Evolutionary conservation across 2,797 vertebrate species (phyloP).

Genomic region (Salarias fasciatus): DNA sequence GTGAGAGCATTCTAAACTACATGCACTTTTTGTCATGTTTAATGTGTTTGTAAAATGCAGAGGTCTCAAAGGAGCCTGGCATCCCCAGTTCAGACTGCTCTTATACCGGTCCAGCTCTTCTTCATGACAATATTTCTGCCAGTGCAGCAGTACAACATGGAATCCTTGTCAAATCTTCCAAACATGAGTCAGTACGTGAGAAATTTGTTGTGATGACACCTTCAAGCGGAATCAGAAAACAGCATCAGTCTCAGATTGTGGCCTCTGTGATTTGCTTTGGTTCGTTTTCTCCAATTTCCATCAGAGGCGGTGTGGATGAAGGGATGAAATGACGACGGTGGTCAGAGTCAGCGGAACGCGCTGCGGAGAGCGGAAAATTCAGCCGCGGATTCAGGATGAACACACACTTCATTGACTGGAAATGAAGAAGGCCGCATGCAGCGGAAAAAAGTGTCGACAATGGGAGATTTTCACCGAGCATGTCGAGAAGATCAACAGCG

Average conservation of each 20-base stretch:
- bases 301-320: slow-evolving; percentile 14
- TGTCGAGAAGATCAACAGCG: not conserved
- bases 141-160: not conserved
- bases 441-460: not conserved
- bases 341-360: slow-evolving; percentile 2
- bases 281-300: slow-evolving; percentile 47
- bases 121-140: not conserved
- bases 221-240: not conserved
- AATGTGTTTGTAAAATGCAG: not conserved
- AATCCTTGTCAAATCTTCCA: not conserved
- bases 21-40: not conserved
- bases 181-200: slow-evolving; percentile 1
- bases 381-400: not conserved
- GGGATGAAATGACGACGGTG: slow-evolving; percentile 14
- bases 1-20: slow-evolving; percentile 3
- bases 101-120: not conserved
- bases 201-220: slow-evolving; percentile 34
- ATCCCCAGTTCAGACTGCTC: not conserved
- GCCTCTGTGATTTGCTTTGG: slow-evolving; percentile 6
- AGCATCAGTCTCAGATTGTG: slow-evolving; percentile 5
- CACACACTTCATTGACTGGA: not conserved
- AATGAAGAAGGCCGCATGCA: not conserved
- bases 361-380: not conserved
- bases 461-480: not conserved
- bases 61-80: not conserved